Evolutionary conservation across 2,888 invertebrate species (phyloP), one percentile per base, ranked within the genome.

Genomic region (Pyrochroa serraticornis): DNA sequence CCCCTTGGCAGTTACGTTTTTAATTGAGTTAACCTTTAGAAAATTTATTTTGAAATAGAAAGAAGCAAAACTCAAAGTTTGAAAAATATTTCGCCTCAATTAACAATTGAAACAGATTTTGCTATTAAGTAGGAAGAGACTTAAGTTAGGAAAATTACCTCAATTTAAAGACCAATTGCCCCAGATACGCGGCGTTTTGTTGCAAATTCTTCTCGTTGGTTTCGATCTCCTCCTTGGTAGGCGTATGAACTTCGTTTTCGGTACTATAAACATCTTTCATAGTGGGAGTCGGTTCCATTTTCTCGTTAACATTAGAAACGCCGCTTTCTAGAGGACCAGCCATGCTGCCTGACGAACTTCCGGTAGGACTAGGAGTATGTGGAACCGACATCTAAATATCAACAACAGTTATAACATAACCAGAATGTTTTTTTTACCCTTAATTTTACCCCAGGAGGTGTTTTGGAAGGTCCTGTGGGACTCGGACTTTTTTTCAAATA

Each of bases 401-500:
- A 35, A 10, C 22, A 22, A 22, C 5, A 22, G 22, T 22, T 22
- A 22, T 22, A 3, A 22, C 22, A 22, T 5, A n/a, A n/a, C n/a
- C n/a, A n/a, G n/a, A n/a, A n/a, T n/a, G n/a, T n/a, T n/a, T n/a
- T n/a, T n/a, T n/a, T n/a, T n/a, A n/a, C n/a, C n/a, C n/a, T n/a
- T n/a, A n/a, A n/a, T 10, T 76, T 75, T 73, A 82, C 81, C 59
- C 80, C 84, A 1, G 85, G 85, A 3, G 84, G 84, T 64, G 87
- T 83, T 61, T 85, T 83, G 32, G 80, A 81, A 65, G 86, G 75
- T 75, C 85, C 83, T 3, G 93, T 93, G 0, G 95, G 94, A 60
- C 93, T 93, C 0, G 95, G 94, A n/a, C 91, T 93, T 80, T 95
- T 96, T 82, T 94, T 93, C 76, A 95, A 80, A 79, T 93, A 94